Conservation (phyloP, 2,113 vertebrate species). For the Chionis minor region DNA sequence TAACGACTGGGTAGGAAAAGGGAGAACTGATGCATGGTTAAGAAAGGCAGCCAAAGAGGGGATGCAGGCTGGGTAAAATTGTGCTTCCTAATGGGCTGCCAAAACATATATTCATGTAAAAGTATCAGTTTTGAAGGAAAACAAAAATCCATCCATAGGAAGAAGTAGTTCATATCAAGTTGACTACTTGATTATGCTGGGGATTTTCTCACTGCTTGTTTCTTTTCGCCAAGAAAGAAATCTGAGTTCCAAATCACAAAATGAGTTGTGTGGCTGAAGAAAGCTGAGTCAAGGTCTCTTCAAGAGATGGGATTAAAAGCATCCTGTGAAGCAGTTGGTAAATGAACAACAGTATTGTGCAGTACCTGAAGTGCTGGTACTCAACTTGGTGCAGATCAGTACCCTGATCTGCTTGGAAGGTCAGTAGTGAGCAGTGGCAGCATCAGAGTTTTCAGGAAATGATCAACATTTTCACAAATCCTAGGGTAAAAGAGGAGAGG, state of each 20-base stretch:
- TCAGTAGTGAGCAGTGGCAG: background rate
- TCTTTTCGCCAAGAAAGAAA: background rate
- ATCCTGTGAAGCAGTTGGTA: background rate
- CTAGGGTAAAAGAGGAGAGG: background rate
- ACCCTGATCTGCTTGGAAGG: background rate
- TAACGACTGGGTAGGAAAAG: background rate
- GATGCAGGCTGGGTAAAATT: background rate
- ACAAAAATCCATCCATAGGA: background rate
- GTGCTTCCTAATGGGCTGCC: background rate
- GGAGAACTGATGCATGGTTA: background rate
- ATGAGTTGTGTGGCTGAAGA: background rate
- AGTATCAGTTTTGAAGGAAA: background rate
- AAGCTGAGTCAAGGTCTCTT: background rate
- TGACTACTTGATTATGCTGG: background rate
- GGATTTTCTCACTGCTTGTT: background rate
- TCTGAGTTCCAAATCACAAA: background rate
- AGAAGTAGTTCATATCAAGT: background rate
- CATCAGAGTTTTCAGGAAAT: background rate
- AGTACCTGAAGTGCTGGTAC: background rate
- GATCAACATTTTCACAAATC: background rate
- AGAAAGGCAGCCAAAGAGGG: background rate
- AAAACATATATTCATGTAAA: background rate
- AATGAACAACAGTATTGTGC: background rate
- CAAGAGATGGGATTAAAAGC: background rate
- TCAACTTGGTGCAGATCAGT: background rate